Evolutionary conservation across 2,113 vertebrate species (phyloP).

Genomic region (Phainopepla nitens): DNA sequence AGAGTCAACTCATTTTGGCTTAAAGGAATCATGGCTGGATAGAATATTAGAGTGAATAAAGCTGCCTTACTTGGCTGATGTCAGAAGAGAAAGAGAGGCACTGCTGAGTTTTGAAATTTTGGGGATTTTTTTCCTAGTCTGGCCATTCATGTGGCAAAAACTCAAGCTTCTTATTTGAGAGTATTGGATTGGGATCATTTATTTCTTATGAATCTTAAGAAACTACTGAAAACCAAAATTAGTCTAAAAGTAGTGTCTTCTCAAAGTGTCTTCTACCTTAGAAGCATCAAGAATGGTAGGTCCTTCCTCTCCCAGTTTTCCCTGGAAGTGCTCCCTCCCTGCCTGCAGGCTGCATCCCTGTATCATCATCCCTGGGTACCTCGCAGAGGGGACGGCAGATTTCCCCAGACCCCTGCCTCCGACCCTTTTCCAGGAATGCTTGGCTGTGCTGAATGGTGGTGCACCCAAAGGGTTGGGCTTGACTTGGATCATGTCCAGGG

Average conservation of each 20-base stretch:
- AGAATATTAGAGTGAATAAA: background rate
- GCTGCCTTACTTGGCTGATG: background rate
- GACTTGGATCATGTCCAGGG: accelerated
- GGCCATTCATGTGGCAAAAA: background rate
- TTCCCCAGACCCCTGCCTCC: background rate
- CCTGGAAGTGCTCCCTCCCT: background rate
- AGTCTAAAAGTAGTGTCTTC: background rate
- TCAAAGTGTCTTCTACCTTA: background rate
- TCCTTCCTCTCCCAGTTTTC: background rate
- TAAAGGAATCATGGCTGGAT: background rate
- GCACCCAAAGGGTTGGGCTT: background rate
- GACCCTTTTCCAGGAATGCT: background rate
- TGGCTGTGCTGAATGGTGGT: accelerated
- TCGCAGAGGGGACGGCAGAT: accelerated
- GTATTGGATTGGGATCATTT: background rate
- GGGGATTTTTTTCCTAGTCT: accelerated
- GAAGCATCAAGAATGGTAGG: background rate
- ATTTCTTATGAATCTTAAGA: background rate
- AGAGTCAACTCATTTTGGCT: background rate
- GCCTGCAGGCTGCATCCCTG: background rate
- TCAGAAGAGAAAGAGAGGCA: background rate
- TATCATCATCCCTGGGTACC: background rate
- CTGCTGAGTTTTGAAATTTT: background rate
- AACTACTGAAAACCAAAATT: background rate
- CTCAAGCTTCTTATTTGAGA: background rate